Percentiles rank a stretch among this genome's conserved stretches.
Evolutionary conservation across 2,113 vertebrate species (phyloP).

Genomic region (Tauraco erythrolophus): DNA sequence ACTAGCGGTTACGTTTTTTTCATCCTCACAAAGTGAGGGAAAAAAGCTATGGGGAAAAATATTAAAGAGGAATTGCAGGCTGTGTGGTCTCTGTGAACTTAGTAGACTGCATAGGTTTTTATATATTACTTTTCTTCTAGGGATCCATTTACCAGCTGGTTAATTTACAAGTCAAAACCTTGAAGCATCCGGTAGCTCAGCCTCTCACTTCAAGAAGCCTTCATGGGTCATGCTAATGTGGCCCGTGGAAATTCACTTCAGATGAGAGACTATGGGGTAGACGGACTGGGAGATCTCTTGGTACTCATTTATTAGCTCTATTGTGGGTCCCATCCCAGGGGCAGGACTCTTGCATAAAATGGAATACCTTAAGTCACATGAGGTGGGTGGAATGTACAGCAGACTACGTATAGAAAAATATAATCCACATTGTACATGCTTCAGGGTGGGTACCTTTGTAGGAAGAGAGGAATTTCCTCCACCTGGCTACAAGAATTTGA

Average conservation of each 20-base stretch:
- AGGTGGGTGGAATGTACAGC: background rate
- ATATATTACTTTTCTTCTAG: background rate
- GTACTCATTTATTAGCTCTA: background rate
- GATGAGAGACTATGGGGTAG: background rate
- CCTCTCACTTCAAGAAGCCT: background rate
- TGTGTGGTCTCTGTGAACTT: background rate
- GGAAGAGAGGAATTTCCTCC: background rate
- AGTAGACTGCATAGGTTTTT: background rate
- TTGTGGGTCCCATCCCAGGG: background rate
- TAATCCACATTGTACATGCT: background rate
- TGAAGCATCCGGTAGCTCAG: background rate
- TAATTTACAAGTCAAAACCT: constrained; percentile 38
- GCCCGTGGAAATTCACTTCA: background rate
- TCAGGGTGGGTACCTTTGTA: background rate
- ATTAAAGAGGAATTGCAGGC: background rate
- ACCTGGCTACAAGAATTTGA: background rate
- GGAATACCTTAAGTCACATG: background rate
- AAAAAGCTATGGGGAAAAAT: background rate
- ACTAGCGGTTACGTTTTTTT: background rate
- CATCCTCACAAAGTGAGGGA: background rate
- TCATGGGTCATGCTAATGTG: background rate
- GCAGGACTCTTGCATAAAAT: background rate
- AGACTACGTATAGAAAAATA: background rate
- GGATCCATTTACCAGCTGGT: background rate
- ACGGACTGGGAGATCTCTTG: background rate